phyloP scores from a whole-genome alignment of 2,113 vertebrate species.

The Nibea albiflora region DNA sequence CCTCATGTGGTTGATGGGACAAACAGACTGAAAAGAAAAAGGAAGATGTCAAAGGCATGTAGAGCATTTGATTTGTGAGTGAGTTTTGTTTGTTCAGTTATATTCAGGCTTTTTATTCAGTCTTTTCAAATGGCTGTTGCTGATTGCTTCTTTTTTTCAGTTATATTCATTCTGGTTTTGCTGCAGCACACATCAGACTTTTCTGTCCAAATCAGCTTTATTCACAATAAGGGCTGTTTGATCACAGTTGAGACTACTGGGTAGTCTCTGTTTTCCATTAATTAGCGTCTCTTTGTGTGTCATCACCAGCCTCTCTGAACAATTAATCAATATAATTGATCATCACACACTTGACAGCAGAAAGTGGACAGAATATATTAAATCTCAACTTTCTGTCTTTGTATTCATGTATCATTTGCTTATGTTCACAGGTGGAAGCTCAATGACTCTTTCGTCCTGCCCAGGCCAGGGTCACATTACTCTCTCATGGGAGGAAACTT shows the following conservation, averaged over 20 bases:
- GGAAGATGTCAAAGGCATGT: constrained; percentile 31
- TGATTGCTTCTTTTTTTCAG: constrained; percentile 50
- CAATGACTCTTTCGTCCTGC: constrained; percentile 89
- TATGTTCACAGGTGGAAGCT: constrained; percentile 91
- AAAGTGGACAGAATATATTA: background rate
- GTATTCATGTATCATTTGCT: constrained; percentile 38
- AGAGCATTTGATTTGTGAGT: constrained; percentile 30
- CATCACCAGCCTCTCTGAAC: background rate
- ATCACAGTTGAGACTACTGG: background rate
- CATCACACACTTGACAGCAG: background rate
- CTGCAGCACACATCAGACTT: constrained; percentile 18
- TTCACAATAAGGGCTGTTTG: constrained; percentile 1
- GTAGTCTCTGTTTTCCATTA: constrained; percentile 12
- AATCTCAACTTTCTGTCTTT: background rate
- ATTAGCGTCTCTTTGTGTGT: constrained; percentile 21
- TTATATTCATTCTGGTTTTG: constrained; percentile 44
- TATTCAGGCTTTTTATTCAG: background rate
- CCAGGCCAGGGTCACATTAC: constrained; percentile 89
- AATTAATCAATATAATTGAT: background rate
- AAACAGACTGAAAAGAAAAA: constrained; percentile 17
- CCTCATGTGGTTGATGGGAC: constrained; percentile 21
- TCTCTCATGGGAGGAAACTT: constrained; percentile 90
- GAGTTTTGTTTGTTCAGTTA: constrained; percentile 1
- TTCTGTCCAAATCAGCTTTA: constrained; percentile 54
- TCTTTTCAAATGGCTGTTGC: constrained; percentile 43